Base-by-base conservation (phyloP, 2,113 vertebrate genomes). In the Mixornis gularis region DNA sequence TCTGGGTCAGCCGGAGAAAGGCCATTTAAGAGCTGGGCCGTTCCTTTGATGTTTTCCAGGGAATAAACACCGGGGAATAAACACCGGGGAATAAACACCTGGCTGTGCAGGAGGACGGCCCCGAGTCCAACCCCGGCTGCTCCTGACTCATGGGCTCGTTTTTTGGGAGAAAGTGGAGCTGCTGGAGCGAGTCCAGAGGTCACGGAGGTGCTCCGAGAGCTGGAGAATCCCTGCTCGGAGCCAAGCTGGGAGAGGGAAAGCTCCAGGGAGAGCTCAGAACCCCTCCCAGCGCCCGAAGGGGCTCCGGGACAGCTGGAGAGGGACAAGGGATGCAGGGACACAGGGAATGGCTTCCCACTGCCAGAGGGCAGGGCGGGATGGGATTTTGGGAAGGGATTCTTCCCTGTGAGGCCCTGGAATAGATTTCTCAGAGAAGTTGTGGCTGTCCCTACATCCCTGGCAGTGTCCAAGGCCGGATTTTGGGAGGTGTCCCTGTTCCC, bases 1-100 rank as follows among this genome's bases (percentile, higher is more conserved):
- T 96, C 95, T 96, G 92, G 96, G 95, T 96, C 94, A 94, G 92
- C 78, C 40, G 51, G 87, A 79, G 80, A 90, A 91, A 95, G 94
- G 94, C 78, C 84, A 10, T 53, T 65, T 17, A 3, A 46, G 74
- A 65, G 6, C 93, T 0, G 66, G 72, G 59, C 2, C 9, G 16
- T 44, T 4, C 74, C 84, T 95, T 93, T 95, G 92, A 93, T 93
- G 84, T 87, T 87, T 12, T 38, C 26, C 32, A 3, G 18, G 89
- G 44, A 59, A 52, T 44, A 43, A 43, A 43, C 41, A 43, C 18
- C 44, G 19, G 19, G 44, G 46, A 59, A 52, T 41, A 8, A 92
- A 20, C 59, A 41, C 58, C 87, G 19, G 19, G 44, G 46, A 59
- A 52, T 41, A 8, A 92, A 20, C 59, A 41, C 58, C 87, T 17